Percentiles rank a stretch among this genome's conserved stretches.
Conservation (phyloP, 2,888 invertebrate species). For the Drosophila pseudotalamancana region DNA sequence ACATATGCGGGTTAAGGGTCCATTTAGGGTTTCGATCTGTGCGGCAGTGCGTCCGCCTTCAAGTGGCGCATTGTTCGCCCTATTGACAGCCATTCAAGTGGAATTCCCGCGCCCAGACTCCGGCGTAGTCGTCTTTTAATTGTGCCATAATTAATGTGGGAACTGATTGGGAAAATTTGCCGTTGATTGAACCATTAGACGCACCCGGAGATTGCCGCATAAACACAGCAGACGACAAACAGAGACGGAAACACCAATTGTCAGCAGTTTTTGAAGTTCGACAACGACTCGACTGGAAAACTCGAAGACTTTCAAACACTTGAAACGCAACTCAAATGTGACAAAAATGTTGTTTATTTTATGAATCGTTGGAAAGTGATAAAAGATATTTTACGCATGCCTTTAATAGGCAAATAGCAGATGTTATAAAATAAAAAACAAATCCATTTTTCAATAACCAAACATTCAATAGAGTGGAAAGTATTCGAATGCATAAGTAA, state of each 20-base stretch:
- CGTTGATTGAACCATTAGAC: constrained; percentile 70
- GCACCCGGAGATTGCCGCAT: constrained; percentile 30
- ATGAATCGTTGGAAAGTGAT: constrained; percentile 9
- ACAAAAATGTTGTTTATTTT: constrained; percentile 19
- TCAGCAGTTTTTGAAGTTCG: constrained; percentile 38
- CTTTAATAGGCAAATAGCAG: neutral
- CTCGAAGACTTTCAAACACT: constrained; percentile 40
- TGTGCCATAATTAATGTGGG: constrained; percentile 78
- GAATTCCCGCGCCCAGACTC: constrained; percentile 56
- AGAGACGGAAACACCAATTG: constrained; percentile 38
- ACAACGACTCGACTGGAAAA: too few species aligned
- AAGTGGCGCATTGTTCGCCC: constrained; percentile 64
- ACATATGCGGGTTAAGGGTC: constrained; percentile 55
- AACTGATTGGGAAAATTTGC: constrained; percentile 61
- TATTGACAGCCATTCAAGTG: constrained; percentile 71
- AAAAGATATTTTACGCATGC: constrained; percentile 6
- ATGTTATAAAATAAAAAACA: neutral
- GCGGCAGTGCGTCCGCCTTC: constrained; percentile 35
- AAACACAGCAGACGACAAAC: constrained; percentile 18
- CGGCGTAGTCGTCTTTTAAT: constrained; percentile 57
- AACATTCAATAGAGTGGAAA: too few species aligned
- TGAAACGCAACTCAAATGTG: constrained; percentile 16
- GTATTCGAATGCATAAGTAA: too few species aligned
- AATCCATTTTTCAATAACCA: too few species aligned
- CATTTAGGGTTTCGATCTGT: constrained; percentile 7